phyloP scores from a whole-genome alignment of 2,797 vertebrate species.

The Esox lucius region DNA sequence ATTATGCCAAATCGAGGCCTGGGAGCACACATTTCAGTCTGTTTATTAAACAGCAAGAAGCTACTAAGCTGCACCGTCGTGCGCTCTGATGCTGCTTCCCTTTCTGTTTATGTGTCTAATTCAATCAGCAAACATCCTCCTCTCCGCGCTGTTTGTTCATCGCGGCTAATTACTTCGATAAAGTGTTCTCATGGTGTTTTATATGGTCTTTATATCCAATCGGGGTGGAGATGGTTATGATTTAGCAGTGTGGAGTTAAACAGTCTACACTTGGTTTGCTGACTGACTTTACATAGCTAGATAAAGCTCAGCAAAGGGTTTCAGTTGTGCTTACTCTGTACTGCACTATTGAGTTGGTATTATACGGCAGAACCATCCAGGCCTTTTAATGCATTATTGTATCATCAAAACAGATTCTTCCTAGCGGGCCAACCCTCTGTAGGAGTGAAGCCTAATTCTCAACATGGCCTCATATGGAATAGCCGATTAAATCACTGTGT shows the following conservation, averaged over 20 bases:
- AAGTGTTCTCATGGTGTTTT: constrained; percentile 81
- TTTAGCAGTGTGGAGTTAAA: constrained; percentile 71
- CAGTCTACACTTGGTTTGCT: not conserved
- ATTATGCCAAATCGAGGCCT: constrained; percentile 77
- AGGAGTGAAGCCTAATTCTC: constrained; percentile 14
- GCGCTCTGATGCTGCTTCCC: constrained; percentile 75
- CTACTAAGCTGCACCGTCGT: constrained; percentile 71
- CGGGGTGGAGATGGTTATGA: constrained; percentile 69
- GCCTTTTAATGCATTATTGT: not conserved
- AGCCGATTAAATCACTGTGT: constrained; percentile 56
- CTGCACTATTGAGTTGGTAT: not conserved
- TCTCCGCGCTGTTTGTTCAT: constrained; percentile 74
- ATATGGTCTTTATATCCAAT: constrained; percentile 75
- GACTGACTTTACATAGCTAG: not conserved
- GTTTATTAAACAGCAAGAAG: constrained; percentile 77
- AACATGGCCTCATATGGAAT: constrained; percentile 29
- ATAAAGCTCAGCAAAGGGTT: not conserved
- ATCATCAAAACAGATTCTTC: not conserved
- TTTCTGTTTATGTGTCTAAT: constrained; percentile 78
- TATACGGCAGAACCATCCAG: not conserved
- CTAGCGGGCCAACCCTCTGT: not conserved
- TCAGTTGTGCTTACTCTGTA: not conserved
- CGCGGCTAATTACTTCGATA: constrained; percentile 78
- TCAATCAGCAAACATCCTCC: constrained; percentile 78
- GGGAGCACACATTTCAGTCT: constrained; percentile 72